A percentile compares a stretch with the other conserved stretches of the same genome.
phyloP scores from a whole-genome alignment of 2,888 invertebrate species.

The Bruchidius siliquastri region DNA sequence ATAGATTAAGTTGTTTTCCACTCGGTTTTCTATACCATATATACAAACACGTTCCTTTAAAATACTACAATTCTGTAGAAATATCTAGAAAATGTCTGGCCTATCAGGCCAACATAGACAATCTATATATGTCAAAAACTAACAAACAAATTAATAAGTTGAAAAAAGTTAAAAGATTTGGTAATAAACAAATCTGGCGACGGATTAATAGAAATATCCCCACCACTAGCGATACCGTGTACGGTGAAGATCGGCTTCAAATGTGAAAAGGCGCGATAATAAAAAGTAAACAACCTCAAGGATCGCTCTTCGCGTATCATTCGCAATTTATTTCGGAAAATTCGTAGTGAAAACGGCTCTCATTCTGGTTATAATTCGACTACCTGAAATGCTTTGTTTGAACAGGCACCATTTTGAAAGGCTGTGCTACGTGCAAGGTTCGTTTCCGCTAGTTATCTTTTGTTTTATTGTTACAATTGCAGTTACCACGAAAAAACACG shows the following conservation, averaged over 20 bases:
- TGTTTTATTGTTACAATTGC: not conserved
- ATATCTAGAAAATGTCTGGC: not conserved
- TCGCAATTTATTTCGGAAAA: not conserved
- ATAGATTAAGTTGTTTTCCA: not conserved
- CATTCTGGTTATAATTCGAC: not conserved
- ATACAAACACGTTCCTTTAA: not conserved
- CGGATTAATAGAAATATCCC: slow-evolving; percentile 23
- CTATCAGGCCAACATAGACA: not conserved
- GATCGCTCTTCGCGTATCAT: slow-evolving; percentile 5
- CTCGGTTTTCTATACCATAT: no score
- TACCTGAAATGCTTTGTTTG: slow-evolving; percentile 43
- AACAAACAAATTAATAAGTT: slow-evolving; percentile 8
- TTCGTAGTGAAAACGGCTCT: not conserved
- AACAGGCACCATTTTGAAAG: slow-evolving; percentile 64
- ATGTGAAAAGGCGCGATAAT: slow-evolving; percentile 35
- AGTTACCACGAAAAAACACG: slow-evolving; percentile 6
- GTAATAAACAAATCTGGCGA: slow-evolving; percentile 13
- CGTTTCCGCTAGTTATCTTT: not conserved
- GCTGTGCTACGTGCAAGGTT: slow-evolving; percentile 5
- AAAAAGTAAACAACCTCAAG: slow-evolving; percentile 30
- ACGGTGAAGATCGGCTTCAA: slow-evolving; percentile 35
- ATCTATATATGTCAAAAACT: not conserved
- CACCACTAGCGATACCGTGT: slow-evolving; percentile 15
- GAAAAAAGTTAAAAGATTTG: slow-evolving; percentile 16
- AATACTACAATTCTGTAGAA: not conserved